These are phyloP conservation scores for Turritopsis rubra DNA, from an alignment of 30 jellyfish, hydroid and myxozoan species.

Conservation along the genomic window DNA sequence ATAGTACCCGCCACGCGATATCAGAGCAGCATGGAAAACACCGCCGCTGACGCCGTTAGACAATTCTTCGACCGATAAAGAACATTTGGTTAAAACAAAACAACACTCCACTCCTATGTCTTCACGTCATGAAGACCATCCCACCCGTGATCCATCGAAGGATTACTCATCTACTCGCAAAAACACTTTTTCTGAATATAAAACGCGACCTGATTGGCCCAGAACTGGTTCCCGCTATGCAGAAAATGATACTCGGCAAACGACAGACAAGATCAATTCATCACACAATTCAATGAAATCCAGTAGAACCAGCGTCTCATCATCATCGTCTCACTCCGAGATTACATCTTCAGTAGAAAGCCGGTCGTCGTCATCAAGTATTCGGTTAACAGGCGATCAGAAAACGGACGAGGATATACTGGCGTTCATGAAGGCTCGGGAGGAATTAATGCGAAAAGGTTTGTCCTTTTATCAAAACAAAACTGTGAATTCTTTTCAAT, in stretches of 20 bases:
- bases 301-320: not conserved
- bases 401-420: conserved; percentile 77
- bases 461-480: too few relatives aligned
- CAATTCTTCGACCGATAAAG: not conserved
- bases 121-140: not conserved
- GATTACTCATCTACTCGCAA: not conserved
- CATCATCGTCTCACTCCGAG: not conserved
- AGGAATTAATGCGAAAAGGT: conserved; percentile 55
- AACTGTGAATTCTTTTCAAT: too few relatives aligned
- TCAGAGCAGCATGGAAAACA: conserved; percentile 56
- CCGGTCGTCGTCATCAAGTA: not conserved
- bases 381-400: conserved; percentile 73
- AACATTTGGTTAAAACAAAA: too few relatives aligned
- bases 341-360: not conserved
- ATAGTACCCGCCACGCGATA: conserved; percentile 25
- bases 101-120: too few relatives aligned
- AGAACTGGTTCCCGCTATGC: not conserved
- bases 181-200: not conserved
- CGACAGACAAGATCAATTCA: not conserved
- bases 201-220: not conserved
- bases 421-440: conserved; percentile 87
- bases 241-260: not conserved
- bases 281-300: not conserved
- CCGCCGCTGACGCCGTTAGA: conserved; percentile 50
- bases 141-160: not conserved